Conservation (phyloP, 1,140 invertebrate genomes). For the Macrotrachela quadricornifera region DNA sequence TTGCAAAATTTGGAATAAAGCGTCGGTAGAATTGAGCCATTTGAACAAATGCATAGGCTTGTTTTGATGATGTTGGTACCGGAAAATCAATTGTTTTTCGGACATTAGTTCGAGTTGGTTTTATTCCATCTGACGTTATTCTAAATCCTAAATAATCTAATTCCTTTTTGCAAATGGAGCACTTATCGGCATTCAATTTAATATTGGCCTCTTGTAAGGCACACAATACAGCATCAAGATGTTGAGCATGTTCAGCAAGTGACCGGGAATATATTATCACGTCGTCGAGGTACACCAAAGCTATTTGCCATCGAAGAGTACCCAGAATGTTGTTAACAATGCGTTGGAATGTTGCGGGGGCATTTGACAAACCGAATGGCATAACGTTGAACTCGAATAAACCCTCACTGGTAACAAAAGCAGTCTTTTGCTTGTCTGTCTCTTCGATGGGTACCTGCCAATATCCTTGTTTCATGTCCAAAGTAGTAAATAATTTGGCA, state of each 20-base stretch:
- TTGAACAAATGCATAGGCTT: slow-evolving; percentile 17
- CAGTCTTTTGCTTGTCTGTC: slow-evolving; percentile 5
- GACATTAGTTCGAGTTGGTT: slow-evolving; percentile 15
- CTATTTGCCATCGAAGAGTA: too few species aligned
- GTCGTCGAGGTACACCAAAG: neutral
- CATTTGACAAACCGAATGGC: slow-evolving; percentile 8
- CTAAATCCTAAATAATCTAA: slow-evolving; percentile 15
- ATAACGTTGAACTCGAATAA: slow-evolving; percentile 6
- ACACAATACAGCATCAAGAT: neutral
- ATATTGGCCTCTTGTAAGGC: neutral
- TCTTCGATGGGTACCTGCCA: neutral
- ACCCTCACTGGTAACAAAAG: slow-evolving; percentile 4
- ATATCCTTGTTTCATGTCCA: neutral
- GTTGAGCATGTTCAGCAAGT: neutral
- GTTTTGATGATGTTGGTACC: slow-evolving; percentile 14
- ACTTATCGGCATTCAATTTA: slow-evolving; percentile 6
- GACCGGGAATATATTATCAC: neutral
- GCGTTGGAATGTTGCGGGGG: slow-evolving; percentile 7
- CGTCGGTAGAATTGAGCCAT: slow-evolving; percentile 16
- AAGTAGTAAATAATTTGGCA: neutral
- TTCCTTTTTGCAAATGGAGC: neutral
- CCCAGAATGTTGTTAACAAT: neutral
- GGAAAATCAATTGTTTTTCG: slow-evolving; percentile 15
- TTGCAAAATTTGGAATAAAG: slow-evolving; percentile 14
- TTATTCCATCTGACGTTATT: slow-evolving; percentile 14